These are phyloP conservation scores for Drosophila erecta DNA, from an alignment of 1,140 invertebrate species.

Conservation along the genomic window DNA sequence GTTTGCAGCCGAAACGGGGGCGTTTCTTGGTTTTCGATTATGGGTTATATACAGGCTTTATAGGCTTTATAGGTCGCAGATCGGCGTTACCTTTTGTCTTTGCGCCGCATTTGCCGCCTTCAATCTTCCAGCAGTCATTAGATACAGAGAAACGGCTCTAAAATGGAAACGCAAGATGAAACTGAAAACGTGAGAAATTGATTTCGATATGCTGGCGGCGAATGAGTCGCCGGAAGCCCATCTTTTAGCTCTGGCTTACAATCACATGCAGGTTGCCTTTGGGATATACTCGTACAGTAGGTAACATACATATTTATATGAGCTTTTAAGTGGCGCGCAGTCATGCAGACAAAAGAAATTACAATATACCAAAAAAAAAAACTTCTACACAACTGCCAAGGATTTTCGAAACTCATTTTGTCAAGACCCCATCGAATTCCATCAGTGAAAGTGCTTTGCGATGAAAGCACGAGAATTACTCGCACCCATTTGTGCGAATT, in stretches of 20 bases:
- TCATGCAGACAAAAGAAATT: neutral
- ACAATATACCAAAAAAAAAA: neutral
- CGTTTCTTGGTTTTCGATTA: conserved; percentile 10
- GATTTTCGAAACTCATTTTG: neutral
- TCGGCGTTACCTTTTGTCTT: conserved; percentile 24
- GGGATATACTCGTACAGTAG: neutral
- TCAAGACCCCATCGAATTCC: neutral
- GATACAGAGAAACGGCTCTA: conserved; percentile 41
- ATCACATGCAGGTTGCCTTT: conserved; percentile 9
- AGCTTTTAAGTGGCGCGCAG: conserved; percentile 5
- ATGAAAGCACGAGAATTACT: conserved; percentile 8
- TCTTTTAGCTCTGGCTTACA: conserved; percentile 14
- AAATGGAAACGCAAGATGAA: conserved; percentile 54
- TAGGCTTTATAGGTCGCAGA: neutral
- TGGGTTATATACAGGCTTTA: neutral
- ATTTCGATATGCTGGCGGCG: conserved; percentile 29
- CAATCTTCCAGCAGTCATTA: conserved; percentile 67
- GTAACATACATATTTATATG: neutral
- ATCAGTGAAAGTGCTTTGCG: neutral
- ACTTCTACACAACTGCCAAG: neutral
- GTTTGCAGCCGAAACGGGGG: conserved; percentile 25
- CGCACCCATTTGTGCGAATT: conserved; percentile 28
- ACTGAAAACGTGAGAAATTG: conserved; percentile 63
- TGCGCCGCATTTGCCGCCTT: conserved; percentile 12
- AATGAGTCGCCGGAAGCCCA: conserved; percentile 30